phyloP scores from a whole-genome alignment of 2,888 invertebrate genomes.

The Caenorhabditis sp. region DNA sequence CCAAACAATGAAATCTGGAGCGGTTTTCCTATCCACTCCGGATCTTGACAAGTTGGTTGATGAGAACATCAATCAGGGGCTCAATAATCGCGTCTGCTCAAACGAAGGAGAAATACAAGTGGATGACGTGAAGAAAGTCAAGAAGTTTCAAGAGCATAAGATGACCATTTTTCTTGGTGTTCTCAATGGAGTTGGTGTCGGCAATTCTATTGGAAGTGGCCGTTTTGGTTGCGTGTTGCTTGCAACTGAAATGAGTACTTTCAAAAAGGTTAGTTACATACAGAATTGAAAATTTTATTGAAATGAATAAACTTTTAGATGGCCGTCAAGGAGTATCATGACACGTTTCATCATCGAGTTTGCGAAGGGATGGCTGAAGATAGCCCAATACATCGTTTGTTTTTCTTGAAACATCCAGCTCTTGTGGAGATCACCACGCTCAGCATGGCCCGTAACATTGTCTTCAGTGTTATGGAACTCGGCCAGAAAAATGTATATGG shows the following conservation, averaged over 20 bases:
- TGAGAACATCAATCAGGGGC: neutral
- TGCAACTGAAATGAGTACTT: neutral
- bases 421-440: conserved; percentile 4
- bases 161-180: neutral
- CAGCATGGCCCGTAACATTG: neutral
- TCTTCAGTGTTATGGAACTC: conserved; percentile 19
- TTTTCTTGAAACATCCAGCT: conserved; percentile 8
- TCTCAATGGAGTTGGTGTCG: neutral
- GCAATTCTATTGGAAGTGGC: neutral
- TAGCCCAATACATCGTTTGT: neutral
- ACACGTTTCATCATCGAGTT: neutral
- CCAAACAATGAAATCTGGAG: neutral
- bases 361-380: neutral
- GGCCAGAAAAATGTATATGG: neutral
- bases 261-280: neutral
- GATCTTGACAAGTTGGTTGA: neutral
- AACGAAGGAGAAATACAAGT: neutral
- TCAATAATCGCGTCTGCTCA: neutral
- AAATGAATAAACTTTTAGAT: too few relatives aligned
- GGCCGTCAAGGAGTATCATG: conserved; percentile 20
- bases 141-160: neutral
- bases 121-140: neutral
- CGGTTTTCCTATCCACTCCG: neutral
- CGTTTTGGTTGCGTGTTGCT: neutral
- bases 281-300: too few relatives aligned